Conservation (phyloP, 2,888 invertebrate species). For the Hymenopus coronatus region DNA sequence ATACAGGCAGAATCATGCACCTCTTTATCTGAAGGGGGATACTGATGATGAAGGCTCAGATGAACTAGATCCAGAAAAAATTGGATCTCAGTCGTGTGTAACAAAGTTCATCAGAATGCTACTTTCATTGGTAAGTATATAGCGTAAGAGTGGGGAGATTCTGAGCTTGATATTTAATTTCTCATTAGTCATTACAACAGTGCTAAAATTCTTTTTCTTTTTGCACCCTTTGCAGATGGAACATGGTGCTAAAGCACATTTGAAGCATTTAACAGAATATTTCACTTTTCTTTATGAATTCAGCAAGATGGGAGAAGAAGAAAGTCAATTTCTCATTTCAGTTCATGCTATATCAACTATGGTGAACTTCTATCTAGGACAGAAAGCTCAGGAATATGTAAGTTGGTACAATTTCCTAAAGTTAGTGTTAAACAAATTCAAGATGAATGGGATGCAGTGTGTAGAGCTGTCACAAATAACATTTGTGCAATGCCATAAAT, state of each 20-base stretch:
- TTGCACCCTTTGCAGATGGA: constrained; percentile 60
- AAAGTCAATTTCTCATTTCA: constrained; percentile 81
- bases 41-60: constrained; percentile 56
- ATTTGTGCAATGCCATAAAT: too few relatives aligned
- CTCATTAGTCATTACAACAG: not conserved
- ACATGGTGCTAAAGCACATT: constrained; percentile 79
- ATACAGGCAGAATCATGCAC: constrained; percentile 59
- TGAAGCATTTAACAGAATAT: constrained; percentile 88
- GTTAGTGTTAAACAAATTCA: not conserved
- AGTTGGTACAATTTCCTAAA: constrained; percentile 39
- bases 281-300: constrained; percentile 90
- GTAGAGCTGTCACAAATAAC: too few relatives aligned
- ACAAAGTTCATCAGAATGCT: constrained; percentile 89
- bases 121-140: constrained; percentile 67
- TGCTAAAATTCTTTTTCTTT: not conserved
- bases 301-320: constrained; percentile 93
- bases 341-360: constrained; percentile 86
- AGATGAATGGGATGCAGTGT: too few relatives aligned
- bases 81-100: constrained; percentile 81
- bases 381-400: constrained; percentile 71
- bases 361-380: constrained; percentile 89
- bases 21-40: constrained; percentile 59
- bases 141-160: not conserved
- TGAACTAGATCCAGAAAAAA: constrained; percentile 55
- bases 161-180: not conserved